A percentile compares a stretch with the other conserved stretches of the same genome.
These are phyloP conservation scores for Lasaia peninsularis DNA, from an alignment of 1,140 invertebrate genomes.

Conservation along the genomic window DNA sequence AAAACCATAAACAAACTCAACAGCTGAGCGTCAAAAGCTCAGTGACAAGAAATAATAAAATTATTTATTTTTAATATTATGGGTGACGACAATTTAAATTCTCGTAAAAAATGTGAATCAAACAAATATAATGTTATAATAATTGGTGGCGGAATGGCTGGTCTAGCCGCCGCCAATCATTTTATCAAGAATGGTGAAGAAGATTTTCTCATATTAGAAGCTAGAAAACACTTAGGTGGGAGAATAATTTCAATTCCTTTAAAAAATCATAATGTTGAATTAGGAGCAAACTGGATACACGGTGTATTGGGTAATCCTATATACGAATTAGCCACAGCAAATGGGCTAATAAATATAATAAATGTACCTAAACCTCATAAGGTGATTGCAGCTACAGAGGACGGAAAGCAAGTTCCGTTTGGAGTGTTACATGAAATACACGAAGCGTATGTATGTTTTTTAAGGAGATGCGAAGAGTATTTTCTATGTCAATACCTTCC, in stretches of 20 bases:
- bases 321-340: conserved; percentile 90
- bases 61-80: conserved; percentile 60
- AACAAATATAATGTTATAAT: conserved; percentile 86
- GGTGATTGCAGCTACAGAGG: conserved; percentile 90
- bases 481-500: conserved; percentile 91
- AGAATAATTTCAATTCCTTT: conserved; percentile 87
- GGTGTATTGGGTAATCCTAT: conserved; percentile 91
- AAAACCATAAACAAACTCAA: conserved; percentile 13
- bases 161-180: conserved; percentile 90
- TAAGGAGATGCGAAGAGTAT: conserved; percentile 93
- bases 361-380: conserved; percentile 90
- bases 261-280: conserved; percentile 85
- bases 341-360: conserved; percentile 89
- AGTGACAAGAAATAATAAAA: conserved; percentile 48
- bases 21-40: conserved; percentile 66
- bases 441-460: conserved; percentile 92
- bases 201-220: conserved; percentile 89
- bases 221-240: conserved; percentile 87
- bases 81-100: conserved; percentile 70
- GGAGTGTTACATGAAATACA: conserved; percentile 91
- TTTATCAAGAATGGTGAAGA: conserved; percentile 88
- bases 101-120: conserved; percentile 67
- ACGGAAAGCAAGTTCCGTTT: conserved; percentile 91
- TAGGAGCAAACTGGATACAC: conserved; percentile 96
- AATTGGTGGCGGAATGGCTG: conserved; percentile 92